Conservation (phyloP, 2,797 vertebrate genomes). For the Myotis findleyi region DNA sequence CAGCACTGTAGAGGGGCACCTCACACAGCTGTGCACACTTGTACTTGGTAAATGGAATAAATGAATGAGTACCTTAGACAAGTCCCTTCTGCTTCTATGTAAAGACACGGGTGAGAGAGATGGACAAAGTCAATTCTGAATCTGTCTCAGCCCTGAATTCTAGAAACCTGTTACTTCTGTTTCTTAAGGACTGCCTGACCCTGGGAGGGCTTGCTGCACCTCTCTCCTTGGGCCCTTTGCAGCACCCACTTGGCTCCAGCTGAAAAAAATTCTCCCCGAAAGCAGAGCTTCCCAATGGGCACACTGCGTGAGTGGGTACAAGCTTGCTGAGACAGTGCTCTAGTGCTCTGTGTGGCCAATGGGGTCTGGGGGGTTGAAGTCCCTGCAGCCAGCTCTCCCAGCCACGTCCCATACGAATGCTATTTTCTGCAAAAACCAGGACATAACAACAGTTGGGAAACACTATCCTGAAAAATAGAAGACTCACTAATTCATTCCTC, state of each 20-base stretch:
- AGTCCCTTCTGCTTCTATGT: background rate
- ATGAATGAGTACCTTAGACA: background rate
- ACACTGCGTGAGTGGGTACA: background rate
- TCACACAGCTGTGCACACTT: fast-evolving
- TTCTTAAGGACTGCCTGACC: background rate
- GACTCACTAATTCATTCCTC: background rate
- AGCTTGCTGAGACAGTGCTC: background rate
- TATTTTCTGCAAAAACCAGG: background rate
- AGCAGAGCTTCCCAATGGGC: background rate
- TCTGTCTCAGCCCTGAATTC: background rate
- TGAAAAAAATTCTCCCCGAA: background rate
- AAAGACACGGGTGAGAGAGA: background rate
- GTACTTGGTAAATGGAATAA: background rate
- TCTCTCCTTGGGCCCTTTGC: background rate
- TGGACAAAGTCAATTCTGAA: background rate
- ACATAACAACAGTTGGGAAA: background rate
- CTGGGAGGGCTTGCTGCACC: background rate
- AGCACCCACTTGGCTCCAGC: background rate
- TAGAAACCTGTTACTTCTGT: background rate
- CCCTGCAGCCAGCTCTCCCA: background rate
- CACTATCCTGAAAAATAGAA: background rate
- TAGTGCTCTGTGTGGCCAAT: too few species aligned
- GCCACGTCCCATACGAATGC: background rate
- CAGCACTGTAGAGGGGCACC: background rate
- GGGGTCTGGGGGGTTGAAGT: background rate